Evolutionary conservation across 2,797 vertebrate genomes (phyloP), one percentile per base, ranked within the genome.

Genomic region (Hoplostethus atlanticus): DNA sequence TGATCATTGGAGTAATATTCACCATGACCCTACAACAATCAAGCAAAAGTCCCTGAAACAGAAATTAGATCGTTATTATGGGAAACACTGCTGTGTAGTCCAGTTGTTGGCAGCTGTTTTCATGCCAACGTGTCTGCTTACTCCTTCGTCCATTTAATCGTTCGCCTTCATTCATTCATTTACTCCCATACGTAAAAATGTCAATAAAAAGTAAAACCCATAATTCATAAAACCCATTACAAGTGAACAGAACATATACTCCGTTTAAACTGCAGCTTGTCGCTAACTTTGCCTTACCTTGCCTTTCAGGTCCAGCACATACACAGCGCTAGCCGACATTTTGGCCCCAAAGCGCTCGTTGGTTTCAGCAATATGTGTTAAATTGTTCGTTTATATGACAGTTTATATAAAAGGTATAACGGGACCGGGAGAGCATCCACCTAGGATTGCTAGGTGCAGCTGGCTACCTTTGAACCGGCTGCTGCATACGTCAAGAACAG

Each of bases 281-380:
- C 8, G n/a, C 31, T 68, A 17, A 4, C 78, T 71, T 77, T 73
- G 83, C 78, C 89, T 88, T 90, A 97, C 96, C 96, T 97, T 97
- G 72, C 96, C 96, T 86, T 97, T 97, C 58, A 97, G 92, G 86
- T 97, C 96, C 86, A 97, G 90, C 81, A 97, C 96, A 79, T 97
- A 97, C 7, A 97, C 96, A 8, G 96, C 96, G 67, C 96, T 96
- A 64, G 96, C 96, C 44, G 96, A 97, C 96, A 97, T 84, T 67
- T 68, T 28, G 28, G 3, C 52, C 21, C 52, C 38, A 40, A 40
- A 40, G 10, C 8, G 38, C 38, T 11, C 10, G 2, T 40, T 40
- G 38, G 38, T 11, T 40, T 40, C 38, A 40, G 8, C 38, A 40
- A 11, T 40, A 12, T 8, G 10, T 10, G 38, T 40, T 40, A 9